phyloP scores from a whole-genome alignment of 2,888 invertebrate genomes.

The Linhomoeus sp. region DNA sequence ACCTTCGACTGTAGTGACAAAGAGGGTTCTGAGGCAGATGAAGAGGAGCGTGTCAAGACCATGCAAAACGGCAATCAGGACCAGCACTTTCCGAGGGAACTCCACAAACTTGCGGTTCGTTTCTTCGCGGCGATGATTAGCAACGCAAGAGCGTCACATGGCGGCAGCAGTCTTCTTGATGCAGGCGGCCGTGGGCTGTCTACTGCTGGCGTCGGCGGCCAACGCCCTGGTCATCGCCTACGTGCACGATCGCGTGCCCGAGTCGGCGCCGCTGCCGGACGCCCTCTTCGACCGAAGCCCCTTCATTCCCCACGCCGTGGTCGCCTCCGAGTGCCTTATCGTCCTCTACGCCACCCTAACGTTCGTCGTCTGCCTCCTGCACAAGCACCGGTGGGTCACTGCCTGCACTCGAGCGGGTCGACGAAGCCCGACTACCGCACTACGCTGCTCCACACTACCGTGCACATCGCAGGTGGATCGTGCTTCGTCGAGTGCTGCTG shows the following conservation, averaged over 20 bases:
- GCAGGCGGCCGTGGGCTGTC: conserved; percentile 15
- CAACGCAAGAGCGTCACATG: too few relatives aligned
- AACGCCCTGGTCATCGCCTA: conserved; percentile 41
- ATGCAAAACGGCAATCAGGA: too few relatives aligned
- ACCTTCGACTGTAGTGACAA: too few relatives aligned
- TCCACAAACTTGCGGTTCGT: too few relatives aligned
- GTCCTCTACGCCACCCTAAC: conserved; percentile 57
- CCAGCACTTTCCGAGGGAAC: too few relatives aligned
- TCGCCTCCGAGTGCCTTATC: conserved; percentile 64
- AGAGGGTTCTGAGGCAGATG: too few relatives aligned
- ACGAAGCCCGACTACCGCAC: too few relatives aligned
- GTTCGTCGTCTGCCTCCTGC: conserved; percentile 55
- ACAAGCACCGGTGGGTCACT: conserved; percentile 57
- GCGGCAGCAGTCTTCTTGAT: too few relatives aligned
- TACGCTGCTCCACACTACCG: background rate
- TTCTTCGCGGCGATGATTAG: too few relatives aligned
- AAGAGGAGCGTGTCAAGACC: too few relatives aligned
- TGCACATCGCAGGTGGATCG: conserved; percentile 4
- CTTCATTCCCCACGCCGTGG: conserved; percentile 51
- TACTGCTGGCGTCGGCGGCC: conserved; percentile 16
- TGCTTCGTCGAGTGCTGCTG: too few relatives aligned
- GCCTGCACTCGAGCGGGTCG: too few relatives aligned
- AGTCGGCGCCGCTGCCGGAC: conserved; percentile 58
- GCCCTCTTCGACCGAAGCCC: conserved; percentile 54
- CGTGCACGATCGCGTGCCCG: conserved; percentile 68